phyloP scores from a whole-genome alignment of 1,140 invertebrate species.

The Pectinophora gossypiella region DNA sequence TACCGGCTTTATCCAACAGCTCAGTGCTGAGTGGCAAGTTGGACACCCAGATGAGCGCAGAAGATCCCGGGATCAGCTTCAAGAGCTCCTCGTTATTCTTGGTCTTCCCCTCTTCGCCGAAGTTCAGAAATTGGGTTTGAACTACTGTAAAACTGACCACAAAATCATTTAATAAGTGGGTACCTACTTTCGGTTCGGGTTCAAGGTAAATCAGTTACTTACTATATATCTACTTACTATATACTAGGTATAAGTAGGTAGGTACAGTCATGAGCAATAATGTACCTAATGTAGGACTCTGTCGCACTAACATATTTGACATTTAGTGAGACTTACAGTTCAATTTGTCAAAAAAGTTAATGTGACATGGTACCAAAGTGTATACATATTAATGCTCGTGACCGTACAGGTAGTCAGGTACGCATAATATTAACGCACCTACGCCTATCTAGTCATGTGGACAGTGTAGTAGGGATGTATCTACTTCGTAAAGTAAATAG shows the following conservation, averaged over 20 bases:
- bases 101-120: conserved; percentile 45
- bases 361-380: too few relatives aligned
- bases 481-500: background rate
- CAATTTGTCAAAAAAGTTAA: too few relatives aligned
- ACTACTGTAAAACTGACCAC: conserved; percentile 58
- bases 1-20: conserved; percentile 64
- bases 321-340: too few relatives aligned
- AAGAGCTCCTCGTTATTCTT: conserved; percentile 51
- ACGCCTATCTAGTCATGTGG: background rate
- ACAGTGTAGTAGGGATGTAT: background rate
- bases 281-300: background rate
- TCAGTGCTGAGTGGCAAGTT: conserved; percentile 59
- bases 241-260: background rate
- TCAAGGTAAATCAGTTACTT: background rate
- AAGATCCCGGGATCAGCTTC: conserved; percentile 57
- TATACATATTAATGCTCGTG: too few relatives aligned
- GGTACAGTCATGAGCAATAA: background rate
- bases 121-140: conserved; percentile 47
- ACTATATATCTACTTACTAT: background rate
- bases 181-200: background rate
- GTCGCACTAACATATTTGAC: background rate
- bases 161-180: conserved; percentile 3
- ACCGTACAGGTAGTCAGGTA: too few relatives aligned
- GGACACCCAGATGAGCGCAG: conserved; percentile 62
- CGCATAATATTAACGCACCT: too few relatives aligned